Base-by-base conservation (phyloP, 1,140 invertebrate species). In the Drosophila seguyi region DNA sequence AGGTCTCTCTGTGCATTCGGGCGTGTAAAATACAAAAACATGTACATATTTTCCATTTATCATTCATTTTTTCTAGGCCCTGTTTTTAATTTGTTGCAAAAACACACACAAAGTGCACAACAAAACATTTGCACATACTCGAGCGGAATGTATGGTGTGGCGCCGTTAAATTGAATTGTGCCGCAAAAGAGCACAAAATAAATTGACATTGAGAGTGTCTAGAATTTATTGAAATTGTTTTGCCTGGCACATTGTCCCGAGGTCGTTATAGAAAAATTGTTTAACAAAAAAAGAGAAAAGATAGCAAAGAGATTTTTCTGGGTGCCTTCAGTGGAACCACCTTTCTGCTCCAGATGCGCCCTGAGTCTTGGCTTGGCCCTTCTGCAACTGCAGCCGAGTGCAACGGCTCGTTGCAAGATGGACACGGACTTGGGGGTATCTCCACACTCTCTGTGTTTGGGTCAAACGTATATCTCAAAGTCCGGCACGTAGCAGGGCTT, bases 201-300 rank as follows among this genome's bases (percentile, higher is more conserved):
- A 86, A 86, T 86, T 86, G 83, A 79, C 83, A 86, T 87, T 86
- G 83, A 87, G 72, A 55, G 52, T 25, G 52, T 81, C 75, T 76
- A 73, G 47, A 86, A 86, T 86, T 86, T 87, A 86, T 86, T 87
- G 83, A 87, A 86, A 87, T 86, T 87, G 83, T 79, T 81, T 86
- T 66, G 75, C 83, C 69, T 68, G 79, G 65, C 68, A 67, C 66
- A 85, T 66, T 69, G 81, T 81, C 36, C 47, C 62, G 65, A 69
- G 68, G 67, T 69, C 50, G 74, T 56, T 81, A 58, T 77, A 39
- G 42, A 61, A 66, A 73, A 83, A 75, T 78, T 47, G 57, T 61
- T n/a, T 6, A 31, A 13, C 10, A 34, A 48, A 29, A 50, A 31
- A 18, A 18, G 0, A 31, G 34, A 44, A 55, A 57, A 31, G 36